Base-by-base conservation (phyloP, 2,888 invertebrate genomes). In the Itoplectis maculator region DNA sequence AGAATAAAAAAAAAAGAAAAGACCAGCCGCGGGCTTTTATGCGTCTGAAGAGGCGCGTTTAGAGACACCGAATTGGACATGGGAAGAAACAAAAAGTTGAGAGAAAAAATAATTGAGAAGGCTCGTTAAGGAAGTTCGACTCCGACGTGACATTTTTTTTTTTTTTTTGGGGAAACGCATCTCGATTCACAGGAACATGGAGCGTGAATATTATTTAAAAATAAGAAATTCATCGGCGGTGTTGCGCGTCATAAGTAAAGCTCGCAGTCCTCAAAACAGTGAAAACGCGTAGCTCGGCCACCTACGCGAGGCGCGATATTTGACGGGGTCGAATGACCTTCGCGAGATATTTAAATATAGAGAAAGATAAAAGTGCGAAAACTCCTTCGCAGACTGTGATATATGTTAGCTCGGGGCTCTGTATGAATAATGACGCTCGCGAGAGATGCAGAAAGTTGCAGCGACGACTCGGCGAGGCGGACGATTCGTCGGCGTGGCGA, bases 271-370 rank as follows among this genome's bases (percentile, higher is more conserved):
- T 11, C 6, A 23, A 20, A 45, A 29, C 56, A 35, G 59, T 11
- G 59, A 45, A 18, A 47, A 59, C 15, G 56, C 59, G 29, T 59
- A 18, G 29, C 42, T 23, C 9, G n/a, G 15, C 20, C 11, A 1
- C 9, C 9, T 18, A 42, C 15, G n/a, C 45, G 65, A 45, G 35
- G 29, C 18, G 35, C 45, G 37, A 59, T n/a, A n/a, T 59, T 72
- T 18, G 42, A 61, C 59, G 37, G 73, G 73, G 81, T 77, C 76
- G 63, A 69, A 73, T 69, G 81, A 81, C 81, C 81, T 81, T 81
- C 81, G 77, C 15, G 37, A 68, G 76, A 77, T 81, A 79, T 79
- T 81, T 77, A 77, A 81, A 81, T 77, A 56, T 37, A 66, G 76
- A 81, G 51, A 81, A 81, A 76, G 81, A 73, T 45, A 68, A 68